Evolutionary conservation across 1,140 invertebrate species (phyloP), one percentile per base, ranked within the genome.

Genomic region (Temnothorax curvispinosus): DNA sequence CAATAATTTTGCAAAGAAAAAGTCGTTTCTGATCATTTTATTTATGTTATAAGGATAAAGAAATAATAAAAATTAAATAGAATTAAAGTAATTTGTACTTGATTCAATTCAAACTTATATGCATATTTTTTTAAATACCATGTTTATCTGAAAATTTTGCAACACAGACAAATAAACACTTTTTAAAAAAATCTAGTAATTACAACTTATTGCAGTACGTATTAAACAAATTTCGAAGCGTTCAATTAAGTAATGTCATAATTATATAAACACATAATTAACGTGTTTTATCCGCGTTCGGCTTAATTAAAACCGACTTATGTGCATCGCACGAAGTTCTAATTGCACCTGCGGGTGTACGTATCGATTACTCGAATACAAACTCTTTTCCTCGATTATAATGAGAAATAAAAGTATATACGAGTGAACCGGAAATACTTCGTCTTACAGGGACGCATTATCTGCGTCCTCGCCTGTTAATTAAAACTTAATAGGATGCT

Each of bases 401-500:
- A 18, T 21, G 21, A 71, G 21, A 67, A 15, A 47, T 81, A 71
- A 81, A 81, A 81, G 50, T 76, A 21, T 76, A 21, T 58, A 44
- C 21, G 15, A 41, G 50, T 15, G 47, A 80, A 81, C 50, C 78
- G 77, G 77, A 81, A 81, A 71, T 69, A 71, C 64, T 81, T 47
- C 15, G 35, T 81, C 78, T 81, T 81, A 21, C 15, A 32, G 35
- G 50, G 27, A 13, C 50, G 15, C 78, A 81, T 81, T 81, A 81
- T 81, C 78, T 65, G 64, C 65, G 64, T 65, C 56, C 78, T 81
- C 38, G 50, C 47, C 21, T 81, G 78, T 81, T 81, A 81, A 81
- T 81, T 81, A 81, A 81, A 81, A 81, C 78, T 81, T 81, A 81
- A 81, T 64, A 80, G 78, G 78, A 81, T 81, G 64, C 65, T 71